Evolutionary conservation across 2,797 vertebrate genomes (phyloP), one percentile per base, ranked within the genome.

Genomic region (Chelidonichthys spinosus): DNA sequence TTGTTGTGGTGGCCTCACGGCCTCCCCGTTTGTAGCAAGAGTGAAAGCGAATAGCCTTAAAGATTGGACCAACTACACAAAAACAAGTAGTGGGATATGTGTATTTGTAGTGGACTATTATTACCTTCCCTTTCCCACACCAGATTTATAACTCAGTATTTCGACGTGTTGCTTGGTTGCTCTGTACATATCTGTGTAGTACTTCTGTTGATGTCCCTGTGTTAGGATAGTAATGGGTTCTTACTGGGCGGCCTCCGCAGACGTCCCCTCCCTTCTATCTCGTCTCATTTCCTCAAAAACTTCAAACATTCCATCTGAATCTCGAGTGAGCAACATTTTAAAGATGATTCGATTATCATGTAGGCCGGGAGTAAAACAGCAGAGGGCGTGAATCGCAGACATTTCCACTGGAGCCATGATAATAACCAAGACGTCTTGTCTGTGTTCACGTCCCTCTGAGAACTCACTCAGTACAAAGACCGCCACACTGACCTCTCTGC

Each of bases 171-270:
- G 90, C 91, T 91, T 90, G 83, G 87, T 90, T 89, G 90, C 89
- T 87, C 77, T 92, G 86, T 94, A 91, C 84, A 92, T 90, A 89
- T 91, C 89, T 90, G 89, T 93, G 89, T 94, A 84, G 88, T 93
- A 86, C 87, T 90, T 90, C 78, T 85, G 90, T 92, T 90, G 81
- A 88, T 85, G 91, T 93, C 86, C 82, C 81, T 78, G 89, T 92
- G 67, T 84, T 89, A 89, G 90, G 80, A 74, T 93, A 90, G 90
- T 87, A 81, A 85, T 4, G 92, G 93, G 91, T 92, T 92, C 85
- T 90, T 90, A 89, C 93, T 92, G 92, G 93, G 91, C 42, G 50
- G 58, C 82, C 85, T 74, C 62, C 1, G 58, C 63, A 79, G 87
- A 89, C 81, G 63, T 83, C 82, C 86, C 85, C 88, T 76, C 79